Evolutionary conservation across 2,888 invertebrate genomes (phyloP).

Genomic region (Dasypolia templi): DNA sequence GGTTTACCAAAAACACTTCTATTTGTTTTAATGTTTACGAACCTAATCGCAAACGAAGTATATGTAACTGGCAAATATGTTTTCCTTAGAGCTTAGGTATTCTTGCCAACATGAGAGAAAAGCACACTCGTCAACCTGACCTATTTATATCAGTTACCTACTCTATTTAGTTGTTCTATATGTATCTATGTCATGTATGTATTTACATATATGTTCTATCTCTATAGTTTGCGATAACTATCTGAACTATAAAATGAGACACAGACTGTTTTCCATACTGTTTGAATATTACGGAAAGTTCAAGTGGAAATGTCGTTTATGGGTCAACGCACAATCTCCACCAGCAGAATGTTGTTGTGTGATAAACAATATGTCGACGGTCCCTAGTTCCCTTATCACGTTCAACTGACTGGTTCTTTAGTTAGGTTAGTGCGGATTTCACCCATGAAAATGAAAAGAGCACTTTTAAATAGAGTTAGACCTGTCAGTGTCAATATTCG

Average conservation of each 20-base stretch:
- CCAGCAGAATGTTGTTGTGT: background rate
- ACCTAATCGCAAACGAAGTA: background rate
- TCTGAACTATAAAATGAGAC: slow-evolving; percentile 36
- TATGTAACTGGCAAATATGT: background rate
- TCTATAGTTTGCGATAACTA: background rate
- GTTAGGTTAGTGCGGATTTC: no score
- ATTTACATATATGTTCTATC: no score
- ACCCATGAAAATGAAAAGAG: no score
- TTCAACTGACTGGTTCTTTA: background rate
- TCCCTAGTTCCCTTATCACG: background rate
- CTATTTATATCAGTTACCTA: background rate
- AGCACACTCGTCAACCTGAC: background rate
- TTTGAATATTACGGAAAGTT: slow-evolving; percentile 17
- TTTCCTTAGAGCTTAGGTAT: background rate
- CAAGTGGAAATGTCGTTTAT: slow-evolving; percentile 16
- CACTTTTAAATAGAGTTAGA: no score
- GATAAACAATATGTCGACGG: background rate
- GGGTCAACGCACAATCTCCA: slow-evolving; percentile 30
- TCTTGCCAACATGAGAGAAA: background rate
- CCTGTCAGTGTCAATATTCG: no score
- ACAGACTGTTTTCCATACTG: background rate
- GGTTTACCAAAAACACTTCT: background rate
- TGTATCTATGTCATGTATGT: no score
- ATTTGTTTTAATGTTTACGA: background rate
- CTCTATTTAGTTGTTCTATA: background rate